A percentile compares a stretch with the other conserved stretches of the same genome.
phyloP scores from a whole-genome alignment of 2,888 invertebrate species.

The Branchinecta sandiegonensis region DNA sequence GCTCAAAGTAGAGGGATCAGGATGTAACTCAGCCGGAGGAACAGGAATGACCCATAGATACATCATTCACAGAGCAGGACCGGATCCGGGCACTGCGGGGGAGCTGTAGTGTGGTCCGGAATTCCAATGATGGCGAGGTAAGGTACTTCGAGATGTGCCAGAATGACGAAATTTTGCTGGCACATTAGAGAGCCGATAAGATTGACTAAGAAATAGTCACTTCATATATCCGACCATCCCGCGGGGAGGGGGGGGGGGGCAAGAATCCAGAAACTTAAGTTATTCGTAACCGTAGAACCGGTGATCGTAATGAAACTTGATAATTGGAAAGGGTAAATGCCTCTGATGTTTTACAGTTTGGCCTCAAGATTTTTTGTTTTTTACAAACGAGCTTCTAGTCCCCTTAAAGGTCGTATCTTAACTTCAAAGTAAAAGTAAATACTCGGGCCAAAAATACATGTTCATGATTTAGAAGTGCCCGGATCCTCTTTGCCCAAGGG shows the following conservation, averaged over 20 bases:
- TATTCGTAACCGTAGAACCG: too few species aligned
- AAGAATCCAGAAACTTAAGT: too few species aligned
- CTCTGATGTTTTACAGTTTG: too few species aligned
- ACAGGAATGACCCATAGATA: background rate
- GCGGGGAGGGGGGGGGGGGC: background rate
- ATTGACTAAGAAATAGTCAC: background rate
- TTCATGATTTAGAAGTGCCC: too few species aligned
- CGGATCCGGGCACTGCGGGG: background rate
- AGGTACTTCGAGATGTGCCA: background rate
- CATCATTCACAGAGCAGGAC: background rate
- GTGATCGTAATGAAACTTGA: too few species aligned
- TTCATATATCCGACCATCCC: background rate
- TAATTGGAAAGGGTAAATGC: too few species aligned
- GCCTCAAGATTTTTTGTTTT: too few species aligned
- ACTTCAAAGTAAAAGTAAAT: too few species aligned
- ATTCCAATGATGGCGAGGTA: background rate
- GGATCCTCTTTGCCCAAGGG: too few species aligned
- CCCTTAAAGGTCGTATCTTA: too few species aligned
- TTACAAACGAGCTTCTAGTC: too few species aligned
- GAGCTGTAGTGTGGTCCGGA: background rate
- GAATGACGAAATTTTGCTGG: background rate
- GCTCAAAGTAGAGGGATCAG: conserved; percentile 7
- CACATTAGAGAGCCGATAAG: background rate
- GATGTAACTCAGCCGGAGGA: background rate
- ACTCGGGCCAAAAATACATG: too few species aligned